phyloP scores from a whole-genome alignment of 2,797 vertebrate genomes.

The Thalassophryne amazonica region DNA sequence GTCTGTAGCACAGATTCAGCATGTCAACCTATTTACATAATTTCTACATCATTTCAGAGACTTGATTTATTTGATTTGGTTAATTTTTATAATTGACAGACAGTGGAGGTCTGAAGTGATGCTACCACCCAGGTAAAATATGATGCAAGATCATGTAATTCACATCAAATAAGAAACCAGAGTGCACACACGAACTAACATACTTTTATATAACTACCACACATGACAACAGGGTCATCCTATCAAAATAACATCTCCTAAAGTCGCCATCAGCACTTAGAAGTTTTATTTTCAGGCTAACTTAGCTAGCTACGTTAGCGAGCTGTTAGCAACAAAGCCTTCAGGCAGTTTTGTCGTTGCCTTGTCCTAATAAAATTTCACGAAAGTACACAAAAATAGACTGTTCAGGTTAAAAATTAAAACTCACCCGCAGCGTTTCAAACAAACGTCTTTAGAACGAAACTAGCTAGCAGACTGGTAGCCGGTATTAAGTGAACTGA shows the following conservation, averaged over 20 bases:
- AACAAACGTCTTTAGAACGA: neutral
- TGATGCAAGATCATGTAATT: constrained; percentile 52
- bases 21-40: no score
- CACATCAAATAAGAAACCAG: neutral
- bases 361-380: no score
- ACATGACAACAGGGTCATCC: neutral
- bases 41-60: no score
- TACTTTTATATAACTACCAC: rapidly evolving
- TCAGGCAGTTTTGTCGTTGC: constrained; percentile 1
- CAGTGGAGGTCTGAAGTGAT: constrained; percentile 13
- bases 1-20: no score
- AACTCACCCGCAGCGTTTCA: no score
- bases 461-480: neutral
- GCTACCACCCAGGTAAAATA: constrained; percentile 25
- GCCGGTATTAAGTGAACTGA: neutral
- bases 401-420: no score
- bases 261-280: neutral
- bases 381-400: no score
- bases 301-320: constrained; percentile 39
- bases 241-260: neutral
- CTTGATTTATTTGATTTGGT: no score
- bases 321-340: constrained; percentile 22
- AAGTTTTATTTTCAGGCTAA: no score
- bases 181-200: neutral
- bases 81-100: neutral